Evolutionary conservation across 2,113 vertebrate genomes (phyloP).

Genomic region (Ammodytes dubius): DNA sequence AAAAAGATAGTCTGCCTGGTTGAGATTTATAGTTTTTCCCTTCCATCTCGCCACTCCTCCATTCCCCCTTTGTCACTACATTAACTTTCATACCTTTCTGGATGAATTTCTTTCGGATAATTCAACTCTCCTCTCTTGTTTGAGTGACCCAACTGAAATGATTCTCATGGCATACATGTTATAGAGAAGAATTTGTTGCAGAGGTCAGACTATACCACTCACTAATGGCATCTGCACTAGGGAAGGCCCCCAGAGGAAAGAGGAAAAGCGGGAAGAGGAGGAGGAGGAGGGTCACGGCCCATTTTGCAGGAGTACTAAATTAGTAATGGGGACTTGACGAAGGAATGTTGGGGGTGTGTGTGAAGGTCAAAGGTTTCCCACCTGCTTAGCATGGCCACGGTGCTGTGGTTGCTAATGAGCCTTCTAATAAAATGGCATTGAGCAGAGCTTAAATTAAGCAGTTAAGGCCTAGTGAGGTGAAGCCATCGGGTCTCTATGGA

Average conservation of each 20-base stretch:
- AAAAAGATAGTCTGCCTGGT: neutral
- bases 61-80: slow-evolving; percentile 33
- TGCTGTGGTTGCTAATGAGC: slow-evolving; percentile 55
- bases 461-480: neutral
- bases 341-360: slow-evolving; percentile 58
- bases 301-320: slow-evolving; percentile 48
- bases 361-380: slow-evolving; percentile 60
- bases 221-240: slow-evolving; percentile 85
- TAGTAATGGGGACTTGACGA: slow-evolving; percentile 55
- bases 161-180: slow-evolving; percentile 87
- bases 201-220: slow-evolving; percentile 76
- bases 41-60: slow-evolving; percentile 48
- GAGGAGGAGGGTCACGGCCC: slow-evolving; percentile 52
- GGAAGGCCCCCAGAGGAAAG: slow-evolving; percentile 38
- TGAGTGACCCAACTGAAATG: slow-evolving; percentile 65
- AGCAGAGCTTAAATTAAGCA: slow-evolving; percentile 17
- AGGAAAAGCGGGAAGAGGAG: slow-evolving; percentile 14
- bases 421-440: slow-evolving; percentile 26
- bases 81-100: slow-evolving; percentile 1
- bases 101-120: slow-evolving; percentile 1
- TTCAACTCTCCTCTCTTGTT: slow-evolving; percentile 35
- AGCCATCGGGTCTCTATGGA: neutral
- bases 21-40: slow-evolving; percentile 54
- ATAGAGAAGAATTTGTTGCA: slow-evolving; percentile 73
- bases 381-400: slow-evolving; percentile 50